Evolutionary conservation across 2,797 vertebrate genomes (phyloP), one percentile per base, ranked within the genome.

Genomic region (Peromyscus nudipes): DNA sequence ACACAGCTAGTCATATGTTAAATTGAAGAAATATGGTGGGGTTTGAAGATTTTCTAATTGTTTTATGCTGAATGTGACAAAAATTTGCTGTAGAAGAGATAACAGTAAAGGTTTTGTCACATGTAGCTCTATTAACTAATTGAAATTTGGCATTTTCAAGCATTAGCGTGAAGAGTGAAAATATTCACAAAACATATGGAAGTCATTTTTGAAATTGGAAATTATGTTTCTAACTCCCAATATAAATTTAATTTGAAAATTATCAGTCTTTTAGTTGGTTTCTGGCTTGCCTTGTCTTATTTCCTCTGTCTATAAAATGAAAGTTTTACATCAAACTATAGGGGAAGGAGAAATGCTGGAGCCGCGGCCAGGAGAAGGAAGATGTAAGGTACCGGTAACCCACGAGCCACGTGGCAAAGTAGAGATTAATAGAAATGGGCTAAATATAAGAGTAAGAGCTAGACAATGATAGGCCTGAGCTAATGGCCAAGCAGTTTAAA

Each of bases 231-330:
- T 75, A 82, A 55, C 31, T 4, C 25, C 64, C 25, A 91, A 93
- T 57, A 85, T 65, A 77, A 76, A 34, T 77, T 81, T 77, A 86
- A 86, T 77, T n/a, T 79, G 60, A 65, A 87, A 95, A 91, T 75
- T 69, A 64, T 6, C 27, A 64, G 43, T 29, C 31, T 89, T 88
- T 71, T 55, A 37, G 34, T 25, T 87, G 14, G 27, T 92, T 29
- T 95, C 62, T 65, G 46, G 12, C 60, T 96, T 89, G 19, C 5
- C 11, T 25, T 60, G 6, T 19, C 13, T 67, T 60, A 21, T 49
- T 89, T 85, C 43, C n/a, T 89, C 77, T 89, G 7, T 91, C 23
- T 87, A 10, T 55, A 87, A 93, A 96, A 89, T 34, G 29, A 89
- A 93, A 80, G 40, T 46, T 96, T 93, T 64, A 82, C 0, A 46